Conservation (phyloP, 2,888 invertebrate genomes). For the Synergus japonicus region DNA sequence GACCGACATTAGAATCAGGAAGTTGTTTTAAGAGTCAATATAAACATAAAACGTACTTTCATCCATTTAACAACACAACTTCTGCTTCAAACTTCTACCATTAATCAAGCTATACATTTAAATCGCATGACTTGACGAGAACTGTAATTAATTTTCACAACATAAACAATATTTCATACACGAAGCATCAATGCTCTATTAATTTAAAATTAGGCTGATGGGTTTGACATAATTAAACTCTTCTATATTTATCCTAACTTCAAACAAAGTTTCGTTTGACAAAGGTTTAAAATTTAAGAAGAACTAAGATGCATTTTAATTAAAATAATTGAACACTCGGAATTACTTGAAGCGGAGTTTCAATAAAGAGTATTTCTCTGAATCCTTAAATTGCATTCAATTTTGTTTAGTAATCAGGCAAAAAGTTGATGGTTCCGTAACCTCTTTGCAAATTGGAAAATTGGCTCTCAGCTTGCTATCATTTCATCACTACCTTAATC, state of each 20-base stretch:
- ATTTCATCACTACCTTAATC: background rate
- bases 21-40: constrained; percentile 11
- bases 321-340: constrained; percentile 4
- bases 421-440: background rate
- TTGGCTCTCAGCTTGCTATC: background rate
- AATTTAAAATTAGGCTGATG: background rate
- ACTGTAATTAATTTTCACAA: constrained; percentile 3
- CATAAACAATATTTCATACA: background rate
- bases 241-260: background rate
- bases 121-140: background rate
- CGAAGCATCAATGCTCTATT: background rate
- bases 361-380: background rate
- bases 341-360: background rate
- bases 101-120: background rate
- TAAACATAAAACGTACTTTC: constrained; percentile 4
- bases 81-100: constrained; percentile 3
- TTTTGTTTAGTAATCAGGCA: constrained; percentile 1
- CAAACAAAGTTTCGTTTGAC: background rate
- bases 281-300: background rate
- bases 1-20: background rate
- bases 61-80: background rate
- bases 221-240: background rate
- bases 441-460: constrained; percentile 27
- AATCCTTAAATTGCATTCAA: background rate
- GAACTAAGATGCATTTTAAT: background rate